Evolutionary conservation across 2,113 vertebrate genomes (phyloP), one percentile per base, ranked within the genome.

Genomic region (Fulmarus glacialis): DNA sequence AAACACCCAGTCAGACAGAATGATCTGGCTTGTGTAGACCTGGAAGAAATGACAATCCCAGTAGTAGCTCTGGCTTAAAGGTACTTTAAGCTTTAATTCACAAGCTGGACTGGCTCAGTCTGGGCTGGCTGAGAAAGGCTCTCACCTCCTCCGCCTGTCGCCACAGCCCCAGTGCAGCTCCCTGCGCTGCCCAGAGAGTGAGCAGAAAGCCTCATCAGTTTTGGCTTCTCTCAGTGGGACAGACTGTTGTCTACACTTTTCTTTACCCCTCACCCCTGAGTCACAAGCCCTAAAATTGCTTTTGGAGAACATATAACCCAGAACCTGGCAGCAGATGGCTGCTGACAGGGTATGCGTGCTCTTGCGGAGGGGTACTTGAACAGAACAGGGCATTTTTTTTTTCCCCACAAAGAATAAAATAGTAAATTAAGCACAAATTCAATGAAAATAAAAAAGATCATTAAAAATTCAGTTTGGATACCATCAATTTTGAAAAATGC

Each of bases 331-430:
- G 27, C 21, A 82, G 36, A 60, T 42, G 8, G 47, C 15, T 82
- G 59, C 17, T 67, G 47, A 38, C 22, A 62, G 21, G 19, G 21
- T 32, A 15, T 27, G 4, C 0, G 0, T 67, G 22, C 6, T 20
- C 36, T 62, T 45, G 10, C 11, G 42, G 34, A 50, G 27, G 8
- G 5, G 6, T 40, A 30, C 19, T 62, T 58, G 13, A 74, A 66
- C 2, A 87, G 26, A 87, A 43, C 11, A 47, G 8, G 8, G 2
- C 6, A 3, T 38, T 70, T 70, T 34, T 50, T 32, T 6, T 48
- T 74, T 20, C 8, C 4, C 6, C 29, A 15, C 12, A 58, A 52
- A 64, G 4, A 68, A 55, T 55, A 38, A 58, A 78, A 45, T 6
- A 50, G 15, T 20, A 82, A 79, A 55, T n/a, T 24, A 67, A 66